Evolutionary conservation across 2,113 vertebrate genomes (phyloP).

Genomic region (Plectropomus leopardus): DNA sequence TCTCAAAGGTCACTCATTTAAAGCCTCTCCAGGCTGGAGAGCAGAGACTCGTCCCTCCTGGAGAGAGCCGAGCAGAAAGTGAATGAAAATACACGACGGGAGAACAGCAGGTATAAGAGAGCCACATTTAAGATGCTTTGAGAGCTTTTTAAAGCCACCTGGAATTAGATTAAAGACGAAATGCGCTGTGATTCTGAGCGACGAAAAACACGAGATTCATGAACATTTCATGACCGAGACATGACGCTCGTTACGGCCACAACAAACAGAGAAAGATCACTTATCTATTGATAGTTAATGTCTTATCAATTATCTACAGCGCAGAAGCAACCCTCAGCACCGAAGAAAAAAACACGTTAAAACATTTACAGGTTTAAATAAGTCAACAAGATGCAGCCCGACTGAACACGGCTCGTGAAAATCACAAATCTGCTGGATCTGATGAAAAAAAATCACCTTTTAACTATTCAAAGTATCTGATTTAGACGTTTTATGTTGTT

Average conservation of each 20-base stretch:
- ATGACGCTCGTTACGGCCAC: not conserved
- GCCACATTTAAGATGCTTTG: not conserved
- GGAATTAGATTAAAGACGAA: not conserved
- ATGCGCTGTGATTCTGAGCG: not conserved
- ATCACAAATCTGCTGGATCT: no score
- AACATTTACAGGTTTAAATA: conserved; percentile 12
- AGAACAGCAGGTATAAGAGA: conserved; percentile 24
- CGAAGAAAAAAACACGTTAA: not conserved
- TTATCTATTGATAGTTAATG: no score
- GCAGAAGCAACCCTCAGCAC: no score
- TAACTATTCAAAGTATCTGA: no score
- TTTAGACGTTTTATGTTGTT: no score
- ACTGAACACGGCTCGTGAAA: not conserved
- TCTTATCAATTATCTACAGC: no score
- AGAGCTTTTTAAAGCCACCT: conserved; percentile 11
- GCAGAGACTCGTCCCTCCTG: conserved; percentile 35
- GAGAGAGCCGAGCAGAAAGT: conserved; percentile 17
- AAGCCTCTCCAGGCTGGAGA: conserved; percentile 33
- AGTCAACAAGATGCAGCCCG: not conserved
- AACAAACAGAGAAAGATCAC: not conserved
- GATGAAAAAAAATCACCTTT: no score
- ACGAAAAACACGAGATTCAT: not conserved
- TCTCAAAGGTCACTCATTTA: conserved; percentile 77
- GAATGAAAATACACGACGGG: not conserved
- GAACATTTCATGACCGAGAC: not conserved